Percentiles rank a stretch among this genome's conserved stretches.
Evolutionary conservation across 2,113 vertebrate species (phyloP).

Genomic region (Nibea coibor): DNA sequence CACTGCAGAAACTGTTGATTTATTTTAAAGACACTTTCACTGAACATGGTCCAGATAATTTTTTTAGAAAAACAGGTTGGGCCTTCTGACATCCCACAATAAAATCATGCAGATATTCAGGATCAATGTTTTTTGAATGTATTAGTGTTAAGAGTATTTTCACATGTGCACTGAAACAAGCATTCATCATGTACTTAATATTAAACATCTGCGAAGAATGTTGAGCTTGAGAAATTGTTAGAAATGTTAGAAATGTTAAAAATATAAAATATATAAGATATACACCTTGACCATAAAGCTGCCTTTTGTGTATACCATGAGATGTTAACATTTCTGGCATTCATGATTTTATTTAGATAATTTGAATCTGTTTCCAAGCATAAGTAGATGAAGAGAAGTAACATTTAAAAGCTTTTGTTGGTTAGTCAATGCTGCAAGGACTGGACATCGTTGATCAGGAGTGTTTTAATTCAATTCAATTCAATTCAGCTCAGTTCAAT

Average conservation of each 20-base stretch:
- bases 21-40: not conserved
- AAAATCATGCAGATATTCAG: not conserved
- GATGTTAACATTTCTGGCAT: not conserved
- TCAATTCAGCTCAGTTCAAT: no score
- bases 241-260: not conserved
- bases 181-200: not conserved
- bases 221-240: not conserved
- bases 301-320: not conserved
- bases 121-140: not conserved
- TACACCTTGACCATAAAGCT: not conserved
- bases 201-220: not conserved
- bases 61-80: no score
- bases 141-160: no score
- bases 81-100: no score
- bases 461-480: slow-evolving; percentile 20
- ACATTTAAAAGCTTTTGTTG: slow-evolving; percentile 19
- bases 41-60: not conserved
- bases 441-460: slow-evolving; percentile 29
- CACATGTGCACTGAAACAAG: not conserved
- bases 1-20: not conserved
- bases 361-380: not conserved
- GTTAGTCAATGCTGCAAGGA: slow-evolving; percentile 13
- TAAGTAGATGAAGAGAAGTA: not conserved
- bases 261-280: no score
- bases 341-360: slow-evolving; percentile 4